Base-by-base conservation (phyloP, 2,113 vertebrate species). In the Gasterosteus aculeatus region DNA sequence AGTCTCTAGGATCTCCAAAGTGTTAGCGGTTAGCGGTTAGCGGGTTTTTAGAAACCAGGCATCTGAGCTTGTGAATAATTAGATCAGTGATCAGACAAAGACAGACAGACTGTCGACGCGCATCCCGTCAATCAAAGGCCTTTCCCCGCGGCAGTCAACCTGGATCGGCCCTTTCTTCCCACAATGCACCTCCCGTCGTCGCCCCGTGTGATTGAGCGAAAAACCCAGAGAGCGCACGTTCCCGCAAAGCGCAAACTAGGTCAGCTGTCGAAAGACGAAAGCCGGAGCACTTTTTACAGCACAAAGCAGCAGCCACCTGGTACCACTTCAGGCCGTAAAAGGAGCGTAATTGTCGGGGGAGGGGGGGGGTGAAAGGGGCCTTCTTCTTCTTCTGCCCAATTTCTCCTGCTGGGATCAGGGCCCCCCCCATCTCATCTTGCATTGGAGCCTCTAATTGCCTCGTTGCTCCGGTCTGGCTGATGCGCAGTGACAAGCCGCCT, bases 371-470 rank as follows among this genome's bases (percentile, higher is more conserved):
- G 9, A 31, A 0, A 42, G 14, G 18, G 46, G 19, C 44, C 19
- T 33, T 46, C 65, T 35, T 58, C 29, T 67, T 44, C 12, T 67
- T 56, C 31, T 49, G 29, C 57, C 65, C 39, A 77, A 58, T 71
- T 53, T 41, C 35, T 57, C 58, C 73, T 31, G 65, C 47, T n/a
- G 29, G 57, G 62, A 82, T 75, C 70, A 77, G 77, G 29, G 69
- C 8, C 2, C 15, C 4, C 15, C 16, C 35, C 70, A 18, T 8
- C 9, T 5, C 11, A 9, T 46, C 81, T 63, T 82, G 73, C 70
- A 59, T 68, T 74, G 78, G 85, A 83, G 72, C 82, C 80, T 72
- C 77, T 86, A 89, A 86, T 88, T 89, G 85, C 72, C 78, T 81
- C 4, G 51, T 79, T 80, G 80, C 75, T 78, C 29, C 67, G 72